These are phyloP conservation scores for Spicauda simplicius DNA, from an alignment of 2,888 invertebrate species.

Conservation along the genomic window DNA sequence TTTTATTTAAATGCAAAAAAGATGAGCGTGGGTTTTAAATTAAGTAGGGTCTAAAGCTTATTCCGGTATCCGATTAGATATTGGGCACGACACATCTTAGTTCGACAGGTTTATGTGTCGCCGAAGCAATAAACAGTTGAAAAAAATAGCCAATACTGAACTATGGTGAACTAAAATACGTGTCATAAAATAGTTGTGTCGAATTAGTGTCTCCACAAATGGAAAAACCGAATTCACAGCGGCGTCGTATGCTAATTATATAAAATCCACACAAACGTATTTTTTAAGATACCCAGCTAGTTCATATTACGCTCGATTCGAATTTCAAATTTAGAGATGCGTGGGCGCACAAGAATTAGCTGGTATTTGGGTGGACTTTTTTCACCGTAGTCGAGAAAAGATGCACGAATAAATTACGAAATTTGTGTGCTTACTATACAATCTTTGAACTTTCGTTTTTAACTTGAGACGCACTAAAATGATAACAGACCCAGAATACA, in stretches of 20 bases:
- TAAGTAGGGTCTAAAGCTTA: conserved; percentile 44
- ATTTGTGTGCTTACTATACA: too few relatives aligned
- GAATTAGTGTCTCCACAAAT: conserved; percentile 70
- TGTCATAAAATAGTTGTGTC: conserved; percentile 68
- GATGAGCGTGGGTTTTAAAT: conserved; percentile 12
- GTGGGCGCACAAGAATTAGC: conserved; percentile 74
- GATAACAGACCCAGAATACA: too few relatives aligned
- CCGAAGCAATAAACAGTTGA: conserved; percentile 64
- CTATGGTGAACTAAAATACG: conserved; percentile 54
- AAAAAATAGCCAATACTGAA: conserved; percentile 60
- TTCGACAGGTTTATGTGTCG: conserved; percentile 67
- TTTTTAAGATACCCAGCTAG: conserved; percentile 53
- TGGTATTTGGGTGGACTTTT: conserved; percentile 50
- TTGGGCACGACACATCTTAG: conserved; percentile 56
- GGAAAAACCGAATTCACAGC: conserved; percentile 63
- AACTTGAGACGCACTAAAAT: too few relatives aligned
- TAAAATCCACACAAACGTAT: conserved; percentile 53
- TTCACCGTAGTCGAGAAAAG: background rate
- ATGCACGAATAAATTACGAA: background rate
- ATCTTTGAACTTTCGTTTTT: too few relatives aligned
- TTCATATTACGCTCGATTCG: conserved; percentile 63
- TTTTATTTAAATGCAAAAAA: conserved; percentile 8
- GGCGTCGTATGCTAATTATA: conserved; percentile 73
- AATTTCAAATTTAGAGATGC: conserved; percentile 69
- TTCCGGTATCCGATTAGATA: conserved; percentile 57